phyloP scores from a whole-genome alignment of 2,113 vertebrate genomes.

The Epinephelus cyanopodus region DNA sequence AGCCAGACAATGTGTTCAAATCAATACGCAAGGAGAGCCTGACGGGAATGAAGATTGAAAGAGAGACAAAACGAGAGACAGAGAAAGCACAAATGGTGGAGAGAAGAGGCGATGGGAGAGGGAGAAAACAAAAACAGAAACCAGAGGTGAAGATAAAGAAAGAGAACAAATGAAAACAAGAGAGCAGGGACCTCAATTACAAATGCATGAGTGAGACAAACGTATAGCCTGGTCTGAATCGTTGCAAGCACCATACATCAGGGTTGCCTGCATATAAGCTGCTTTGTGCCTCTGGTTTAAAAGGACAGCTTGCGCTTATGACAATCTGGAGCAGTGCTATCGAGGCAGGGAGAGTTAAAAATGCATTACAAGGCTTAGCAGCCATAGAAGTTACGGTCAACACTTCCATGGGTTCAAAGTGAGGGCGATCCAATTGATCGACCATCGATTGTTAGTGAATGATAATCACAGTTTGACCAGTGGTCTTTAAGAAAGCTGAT shows the following conservation, averaged over 20 bases:
- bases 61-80: neutral
- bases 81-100: neutral
- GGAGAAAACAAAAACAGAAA: conserved; percentile 21
- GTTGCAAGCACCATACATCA: conserved; percentile 34
- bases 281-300: conserved; percentile 39
- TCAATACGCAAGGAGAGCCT: conserved; percentile 15
- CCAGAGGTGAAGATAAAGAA: conserved; percentile 25
- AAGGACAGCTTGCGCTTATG: conserved; percentile 44
- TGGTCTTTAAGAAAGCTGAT: no score
- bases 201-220: conserved; percentile 45
- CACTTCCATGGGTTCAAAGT: conserved; percentile 8
- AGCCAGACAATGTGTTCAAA: conserved; percentile 19
- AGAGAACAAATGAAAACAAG: conserved; percentile 32
- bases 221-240: conserved; percentile 15
- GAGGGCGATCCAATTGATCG: no score
- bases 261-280: conserved; percentile 28
- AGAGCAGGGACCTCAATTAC: conserved; percentile 22
- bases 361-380: conserved; percentile 53
- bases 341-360: conserved; percentile 50
- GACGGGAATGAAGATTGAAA: conserved; percentile 11
- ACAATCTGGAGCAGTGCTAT: conserved; percentile 39
- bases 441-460: no score
- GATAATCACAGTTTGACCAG: no score
- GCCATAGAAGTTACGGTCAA: conserved; percentile 34
- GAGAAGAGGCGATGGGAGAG: neutral